Evolutionary conservation across 2,888 invertebrate species (phyloP), one percentile per base, ranked within the genome.

Genomic region (Orchesella flavescens): DNA sequence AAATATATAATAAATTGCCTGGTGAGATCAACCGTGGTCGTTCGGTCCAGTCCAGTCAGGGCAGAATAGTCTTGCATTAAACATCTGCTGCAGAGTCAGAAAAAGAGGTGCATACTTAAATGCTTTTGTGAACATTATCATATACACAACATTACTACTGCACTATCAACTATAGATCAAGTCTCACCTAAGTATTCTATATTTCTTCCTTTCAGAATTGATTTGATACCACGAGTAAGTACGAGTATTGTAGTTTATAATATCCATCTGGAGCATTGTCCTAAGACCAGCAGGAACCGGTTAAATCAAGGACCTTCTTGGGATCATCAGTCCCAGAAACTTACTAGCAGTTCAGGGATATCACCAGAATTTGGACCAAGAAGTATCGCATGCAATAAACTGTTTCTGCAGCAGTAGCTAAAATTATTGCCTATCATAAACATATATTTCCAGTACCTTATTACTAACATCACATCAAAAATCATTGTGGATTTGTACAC

Each of bases 301-400:
- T 49, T 49, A 49, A 49, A 49, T 49, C 49, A 49, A 49, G 49
- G 49, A 49, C 49, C 49, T 49, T 49, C 49, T 49, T 49, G 49
- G n/a, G 49, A 49, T 49, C 49, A 49, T 57, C 57, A 57, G n/a
- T 19, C 19, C 57, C n/a, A n/a, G n/a, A n/a, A n/a, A n/a, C n/a
- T n/a, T n/a, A n/a, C n/a, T n/a, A n/a, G n/a, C n/a, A n/a, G n/a
- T n/a, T n/a, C n/a, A n/a, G n/a, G n/a, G n/a, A n/a, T n/a, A n/a
- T n/a, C n/a, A n/a, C n/a, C n/a, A n/a, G n/a, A n/a, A n/a, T n/a
- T n/a, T n/a, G n/a, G n/a, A n/a, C n/a, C n/a, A n/a, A n/a, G n/a
- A n/a, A n/a, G n/a, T n/a, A n/a, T n/a, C n/a, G n/a, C n/a, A n/a
- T n/a, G n/a, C n/a, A n/a, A n/a, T n/a, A n/a, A n/a, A n/a, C n/a